These are phyloP conservation scores for Nesidiocoris tenuis DNA, from an alignment of 2,888 invertebrate genomes.

Conservation along the genomic window DNA sequence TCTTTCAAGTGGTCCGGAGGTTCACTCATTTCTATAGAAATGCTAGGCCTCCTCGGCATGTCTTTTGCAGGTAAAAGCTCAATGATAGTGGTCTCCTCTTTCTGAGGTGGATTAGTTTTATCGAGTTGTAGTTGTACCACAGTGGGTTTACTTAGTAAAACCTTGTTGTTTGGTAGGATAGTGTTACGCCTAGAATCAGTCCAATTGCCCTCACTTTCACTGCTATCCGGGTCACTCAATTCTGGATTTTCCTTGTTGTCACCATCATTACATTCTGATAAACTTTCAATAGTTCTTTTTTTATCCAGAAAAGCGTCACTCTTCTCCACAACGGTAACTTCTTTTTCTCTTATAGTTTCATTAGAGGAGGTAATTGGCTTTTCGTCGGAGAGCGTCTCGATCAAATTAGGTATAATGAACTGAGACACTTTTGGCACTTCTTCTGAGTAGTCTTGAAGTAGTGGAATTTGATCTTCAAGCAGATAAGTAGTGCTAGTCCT, in stretches of 20 bases:
- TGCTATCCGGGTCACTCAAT: constrained; percentile 57
- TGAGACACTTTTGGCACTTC: constrained; percentile 41
- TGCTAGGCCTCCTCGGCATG: constrained; percentile 51
- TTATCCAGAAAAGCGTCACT: constrained; percentile 13
- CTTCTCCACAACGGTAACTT: constrained; percentile 31
- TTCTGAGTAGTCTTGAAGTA: constrained; percentile 46
- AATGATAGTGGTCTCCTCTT: constrained; percentile 49
- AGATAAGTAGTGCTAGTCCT: constrained; percentile 31
- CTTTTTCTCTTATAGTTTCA: too few relatives aligned
- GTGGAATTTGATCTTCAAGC: constrained; percentile 47
- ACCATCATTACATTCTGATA: constrained; percentile 9
- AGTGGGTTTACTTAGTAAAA: constrained; percentile 37
- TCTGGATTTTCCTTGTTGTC: constrained; percentile 46
- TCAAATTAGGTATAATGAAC: constrained; percentile 34
- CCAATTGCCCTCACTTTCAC: constrained; percentile 63
- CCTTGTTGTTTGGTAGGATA: constrained; percentile 49
- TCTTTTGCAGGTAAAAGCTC: constrained; percentile 51
- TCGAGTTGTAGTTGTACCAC: constrained; percentile 16
- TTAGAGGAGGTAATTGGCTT: background rate
- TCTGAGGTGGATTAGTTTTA: constrained; percentile 8
- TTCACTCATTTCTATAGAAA: constrained; percentile 51
- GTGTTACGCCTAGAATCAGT: constrained; percentile 51
- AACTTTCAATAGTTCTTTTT: constrained; percentile 1
- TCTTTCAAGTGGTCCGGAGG: constrained; percentile 43
- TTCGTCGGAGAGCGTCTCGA: constrained; percentile 18